These are phyloP conservation scores for Orthosia gothica DNA, from an alignment of 2,888 invertebrate genomes.

Conservation along the genomic window DNA sequence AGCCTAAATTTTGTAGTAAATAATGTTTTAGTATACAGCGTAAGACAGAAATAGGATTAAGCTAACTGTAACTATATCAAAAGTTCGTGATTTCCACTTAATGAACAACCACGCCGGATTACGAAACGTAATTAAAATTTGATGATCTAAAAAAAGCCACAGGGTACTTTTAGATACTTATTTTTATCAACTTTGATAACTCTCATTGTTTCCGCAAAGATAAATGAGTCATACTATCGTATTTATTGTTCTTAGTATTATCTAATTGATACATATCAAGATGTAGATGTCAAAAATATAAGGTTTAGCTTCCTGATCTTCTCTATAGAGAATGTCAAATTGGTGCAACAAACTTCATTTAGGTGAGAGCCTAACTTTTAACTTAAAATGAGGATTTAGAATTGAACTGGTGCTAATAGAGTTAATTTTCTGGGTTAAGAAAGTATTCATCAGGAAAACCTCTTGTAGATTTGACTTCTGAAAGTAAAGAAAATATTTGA, in stretches of 20 bases:
- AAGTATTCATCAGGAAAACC: background rate
- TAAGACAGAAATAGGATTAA: slow-evolving; percentile 5
- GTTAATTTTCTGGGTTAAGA: background rate
- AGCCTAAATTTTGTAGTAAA: background rate
- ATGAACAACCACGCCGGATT: slow-evolving; percentile 27
- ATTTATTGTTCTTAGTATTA: background rate
- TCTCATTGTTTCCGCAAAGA: background rate
- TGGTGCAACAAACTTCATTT: background rate
- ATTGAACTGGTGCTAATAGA: background rate
- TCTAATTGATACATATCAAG: background rate
- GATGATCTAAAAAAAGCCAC: slow-evolving; percentile 7
- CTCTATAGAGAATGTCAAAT: background rate
- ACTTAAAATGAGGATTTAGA: background rate
- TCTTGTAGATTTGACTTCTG: background rate
- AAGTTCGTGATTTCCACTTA: slow-evolving; percentile 26
- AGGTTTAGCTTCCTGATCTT: background rate
- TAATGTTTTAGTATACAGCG: too few species aligned
- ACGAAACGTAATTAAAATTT: slow-evolving; percentile 33
- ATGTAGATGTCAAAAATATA: background rate
- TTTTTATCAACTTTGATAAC: background rate
- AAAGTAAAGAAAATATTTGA: background rate
- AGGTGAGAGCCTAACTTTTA: background rate
- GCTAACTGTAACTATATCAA: background rate
- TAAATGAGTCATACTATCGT: too few species aligned
- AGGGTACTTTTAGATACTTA: background rate